phyloP scores from a whole-genome alignment of 2,113 vertebrate species.

The Pristiophorus japonicus region DNA sequence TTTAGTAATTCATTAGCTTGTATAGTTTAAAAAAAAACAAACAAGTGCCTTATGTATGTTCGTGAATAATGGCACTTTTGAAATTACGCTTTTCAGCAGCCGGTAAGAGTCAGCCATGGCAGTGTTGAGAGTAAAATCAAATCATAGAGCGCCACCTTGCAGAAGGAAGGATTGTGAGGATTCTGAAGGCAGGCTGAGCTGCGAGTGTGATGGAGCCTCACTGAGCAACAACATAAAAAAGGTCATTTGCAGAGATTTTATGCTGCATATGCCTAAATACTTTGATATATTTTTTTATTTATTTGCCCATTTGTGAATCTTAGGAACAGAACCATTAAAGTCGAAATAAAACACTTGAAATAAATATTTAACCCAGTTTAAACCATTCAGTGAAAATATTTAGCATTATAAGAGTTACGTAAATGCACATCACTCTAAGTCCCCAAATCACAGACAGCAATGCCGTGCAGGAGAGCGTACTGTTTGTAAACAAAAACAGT shows the following conservation, averaged over 20 bases:
- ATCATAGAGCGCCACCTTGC: constrained; percentile 67
- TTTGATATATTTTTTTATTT: background rate
- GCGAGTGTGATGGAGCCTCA: constrained; percentile 10
- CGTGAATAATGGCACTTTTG: constrained; percentile 22
- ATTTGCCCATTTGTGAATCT: background rate
- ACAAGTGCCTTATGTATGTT: background rate
- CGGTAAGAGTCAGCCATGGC: constrained; percentile 23
- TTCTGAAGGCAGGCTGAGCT: background rate
- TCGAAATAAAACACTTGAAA: background rate
- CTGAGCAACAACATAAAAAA: background rate
- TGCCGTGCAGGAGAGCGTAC: background rate
- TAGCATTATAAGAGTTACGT: background rate
- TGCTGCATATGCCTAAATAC: background rate
- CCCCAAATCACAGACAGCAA: too few relatives aligned
- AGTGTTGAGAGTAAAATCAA: constrained; percentile 20
- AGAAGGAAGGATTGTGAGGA: constrained; percentile 41
- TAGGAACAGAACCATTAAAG: background rate
- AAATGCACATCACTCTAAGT: background rate
- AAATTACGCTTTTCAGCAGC: constrained; percentile 14
- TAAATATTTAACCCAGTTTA: background rate
- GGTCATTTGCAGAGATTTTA: background rate
- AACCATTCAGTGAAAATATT: background rate
- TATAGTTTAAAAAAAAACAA: background rate
- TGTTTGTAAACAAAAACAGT: background rate
- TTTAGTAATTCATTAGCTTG: background rate